Evolutionary conservation across 2,113 vertebrate genomes (phyloP).

Genomic region (Myotis brandtii): DNA sequence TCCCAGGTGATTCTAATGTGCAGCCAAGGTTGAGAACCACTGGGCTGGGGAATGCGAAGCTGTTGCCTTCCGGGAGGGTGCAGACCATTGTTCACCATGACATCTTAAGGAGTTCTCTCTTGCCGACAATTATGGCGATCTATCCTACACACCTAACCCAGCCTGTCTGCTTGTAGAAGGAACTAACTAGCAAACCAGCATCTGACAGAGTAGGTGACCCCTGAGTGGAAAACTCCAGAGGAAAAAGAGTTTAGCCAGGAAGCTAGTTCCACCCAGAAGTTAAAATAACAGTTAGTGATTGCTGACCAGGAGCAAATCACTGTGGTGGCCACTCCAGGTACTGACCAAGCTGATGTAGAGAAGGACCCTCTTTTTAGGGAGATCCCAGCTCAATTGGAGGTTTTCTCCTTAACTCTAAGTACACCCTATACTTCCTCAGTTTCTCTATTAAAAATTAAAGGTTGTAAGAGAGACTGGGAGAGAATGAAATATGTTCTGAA

Average conservation of each 20-base stretch:
- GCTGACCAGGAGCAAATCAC: neutral
- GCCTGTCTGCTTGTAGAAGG: neutral
- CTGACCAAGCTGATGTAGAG: neutral
- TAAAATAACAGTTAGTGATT: neutral
- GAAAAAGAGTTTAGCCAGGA: neutral
- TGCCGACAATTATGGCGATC: neutral
- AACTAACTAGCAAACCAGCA: neutral
- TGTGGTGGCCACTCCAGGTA: no score
- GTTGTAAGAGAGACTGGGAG: neutral
- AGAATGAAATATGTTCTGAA: conserved; percentile 60
- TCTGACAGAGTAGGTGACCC: neutral
- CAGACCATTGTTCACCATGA: neutral
- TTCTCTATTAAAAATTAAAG: neutral
- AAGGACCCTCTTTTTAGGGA: neutral
- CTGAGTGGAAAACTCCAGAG: neutral
- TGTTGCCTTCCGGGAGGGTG: neutral
- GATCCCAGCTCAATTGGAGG: accelerated
- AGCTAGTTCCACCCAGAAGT: neutral
- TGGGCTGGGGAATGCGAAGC: neutral
- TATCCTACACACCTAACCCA: neutral
- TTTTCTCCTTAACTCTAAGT: neutral
- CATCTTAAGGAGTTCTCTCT: neutral
- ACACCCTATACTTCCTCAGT: neutral
- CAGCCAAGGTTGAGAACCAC: no score
- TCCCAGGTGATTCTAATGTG: no score